phyloP scores from a whole-genome alignment of 2,113 vertebrate species.

The Malurus elegans region DNA sequence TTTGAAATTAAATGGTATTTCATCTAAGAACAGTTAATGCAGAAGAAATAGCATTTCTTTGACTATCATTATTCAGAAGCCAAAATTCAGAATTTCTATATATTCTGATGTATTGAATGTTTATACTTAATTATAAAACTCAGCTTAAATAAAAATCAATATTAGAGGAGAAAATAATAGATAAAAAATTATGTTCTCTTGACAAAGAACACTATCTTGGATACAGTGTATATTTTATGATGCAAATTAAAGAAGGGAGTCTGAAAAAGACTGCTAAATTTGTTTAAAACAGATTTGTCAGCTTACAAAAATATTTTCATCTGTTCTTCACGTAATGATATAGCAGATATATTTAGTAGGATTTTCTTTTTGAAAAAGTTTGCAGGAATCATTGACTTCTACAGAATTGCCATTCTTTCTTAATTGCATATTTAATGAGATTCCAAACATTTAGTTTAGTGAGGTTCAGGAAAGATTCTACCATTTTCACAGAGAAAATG shows the following conservation, averaged over 20 bases:
- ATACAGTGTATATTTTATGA: background rate
- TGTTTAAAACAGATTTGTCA: background rate
- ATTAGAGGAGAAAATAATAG: background rate
- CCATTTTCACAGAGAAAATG: background rate
- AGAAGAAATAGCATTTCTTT: background rate
- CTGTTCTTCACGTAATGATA: background rate
- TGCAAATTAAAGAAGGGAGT: background rate
- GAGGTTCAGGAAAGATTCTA: background rate
- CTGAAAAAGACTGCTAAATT: background rate
- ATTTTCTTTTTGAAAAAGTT: background rate
- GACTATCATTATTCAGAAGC: background rate
- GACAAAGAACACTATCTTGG: background rate
- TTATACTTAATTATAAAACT: background rate
- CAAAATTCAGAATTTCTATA: background rate
- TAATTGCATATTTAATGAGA: background rate
- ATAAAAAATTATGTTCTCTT: background rate
- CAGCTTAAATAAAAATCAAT: background rate
- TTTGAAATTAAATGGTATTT: background rate
- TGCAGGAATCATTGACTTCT: background rate
- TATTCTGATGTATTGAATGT: background rate
- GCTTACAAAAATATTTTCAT: background rate
- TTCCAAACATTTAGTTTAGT: background rate
- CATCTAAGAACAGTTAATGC: background rate
- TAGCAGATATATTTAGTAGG: accelerated
- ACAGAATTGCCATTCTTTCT: background rate